Base-by-base conservation (phyloP, 2,888 invertebrate species). In the Chromoteleia sp. region DNA sequence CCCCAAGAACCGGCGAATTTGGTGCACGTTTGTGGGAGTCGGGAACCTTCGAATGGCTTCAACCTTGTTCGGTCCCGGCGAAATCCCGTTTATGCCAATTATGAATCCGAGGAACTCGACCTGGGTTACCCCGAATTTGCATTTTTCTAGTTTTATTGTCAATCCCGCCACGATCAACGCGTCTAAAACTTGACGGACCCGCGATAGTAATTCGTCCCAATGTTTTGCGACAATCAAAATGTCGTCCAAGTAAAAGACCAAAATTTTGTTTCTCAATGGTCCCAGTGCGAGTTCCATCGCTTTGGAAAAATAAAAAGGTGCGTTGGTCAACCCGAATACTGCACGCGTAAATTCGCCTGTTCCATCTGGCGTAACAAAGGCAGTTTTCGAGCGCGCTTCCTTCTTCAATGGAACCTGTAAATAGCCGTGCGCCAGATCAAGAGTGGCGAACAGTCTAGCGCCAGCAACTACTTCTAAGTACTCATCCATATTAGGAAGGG, bases 231-330 rank as follows among this genome's bases (percentile, higher is more conserved):
- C 12, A 14, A 41, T 14, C 19, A 19, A 19, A 45, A 45, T 45
- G 17, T 45, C 45, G 45, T 45, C 19, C 6, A 45, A 15, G 10
- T 45, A 45, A 15, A 15, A 15, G 0, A 17, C 17, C 4, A 45
- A 12, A 6, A 45, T 15, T 19, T 17, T 19, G 8, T 45, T 45
- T 15, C 45, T 17, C 7, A 45, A 19, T 19, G 45, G 45, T 1
- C 17, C 45, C 7, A 45, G 8, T 1, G 8, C 45, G 19, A 2
- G 19, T 8, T 45, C 45, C 19, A 45, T 45, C 1, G 8, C 10
- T 45, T 45, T 45, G 1, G 45, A 19, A 10, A 45, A 45, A 19
- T 45, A 45, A 8, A 45, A 45, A 2, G 45, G 45, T 4, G 45
- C 45, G 8, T 45, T 45, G 4, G 8, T 45, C 10, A 33, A 8